A percentile compares a stretch with the other conserved stretches of the same genome.
Conservation (phyloP, 2,888 invertebrate genomes). For the Fragum fragum region DNA sequence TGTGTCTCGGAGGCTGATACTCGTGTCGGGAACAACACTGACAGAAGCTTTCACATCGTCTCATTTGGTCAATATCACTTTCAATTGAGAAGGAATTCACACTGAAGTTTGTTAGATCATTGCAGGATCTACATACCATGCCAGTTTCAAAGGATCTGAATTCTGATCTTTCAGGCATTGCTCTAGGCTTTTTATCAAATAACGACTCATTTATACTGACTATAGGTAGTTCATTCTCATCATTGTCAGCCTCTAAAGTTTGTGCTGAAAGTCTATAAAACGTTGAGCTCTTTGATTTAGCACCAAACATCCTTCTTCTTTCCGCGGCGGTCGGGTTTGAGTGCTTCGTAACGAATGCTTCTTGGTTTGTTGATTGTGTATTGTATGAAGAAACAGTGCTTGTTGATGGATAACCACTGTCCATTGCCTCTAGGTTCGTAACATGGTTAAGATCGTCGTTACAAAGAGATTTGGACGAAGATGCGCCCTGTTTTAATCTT, state of each 20-base stretch:
- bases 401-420: conserved; percentile 65
- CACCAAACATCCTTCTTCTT: conserved; percentile 50
- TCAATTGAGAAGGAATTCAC: conserved; percentile 31
- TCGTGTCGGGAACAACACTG: conserved; percentile 6
- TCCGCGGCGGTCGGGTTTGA: conserved; percentile 23
- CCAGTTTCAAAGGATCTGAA: conserved; percentile 4
- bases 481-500: not conserved
- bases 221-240: not conserved
- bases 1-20: not conserved
- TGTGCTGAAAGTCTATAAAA: conserved; percentile 48
- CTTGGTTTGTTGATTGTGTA: conserved; percentile 13
- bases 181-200: too few species aligned
- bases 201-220: not conserved
- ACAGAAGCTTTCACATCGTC: not conserved
- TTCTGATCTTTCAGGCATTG: not conserved
- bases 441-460: not conserved
- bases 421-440: conserved; percentile 6
- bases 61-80: conserved; percentile 33
- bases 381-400: conserved; percentile 29
- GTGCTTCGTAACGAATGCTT: not conserved
- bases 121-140: not conserved
- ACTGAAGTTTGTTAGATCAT: not conserved
- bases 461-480: conserved; percentile 6
- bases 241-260: not conserved
- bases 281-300: conserved; percentile 52